phyloP scores from a whole-genome alignment of 2,888 invertebrate genomes.

The Linnaemya vulpina region DNA sequence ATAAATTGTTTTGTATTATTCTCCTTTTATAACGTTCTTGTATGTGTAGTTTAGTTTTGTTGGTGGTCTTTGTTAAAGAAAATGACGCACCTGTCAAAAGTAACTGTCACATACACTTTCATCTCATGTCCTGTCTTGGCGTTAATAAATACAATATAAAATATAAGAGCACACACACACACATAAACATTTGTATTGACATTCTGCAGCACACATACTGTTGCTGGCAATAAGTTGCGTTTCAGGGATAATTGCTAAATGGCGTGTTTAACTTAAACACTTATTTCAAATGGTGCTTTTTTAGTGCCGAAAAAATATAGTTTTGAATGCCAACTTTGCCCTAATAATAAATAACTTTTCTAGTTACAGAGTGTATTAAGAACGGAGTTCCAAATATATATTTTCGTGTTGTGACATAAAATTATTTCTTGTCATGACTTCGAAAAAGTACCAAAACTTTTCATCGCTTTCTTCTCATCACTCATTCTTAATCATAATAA shows the following conservation, averaged over 20 bases:
- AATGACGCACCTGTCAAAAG: conserved; percentile 72
- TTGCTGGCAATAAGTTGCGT: neutral
- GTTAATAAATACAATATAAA: conserved; percentile 63
- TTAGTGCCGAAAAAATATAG: no score
- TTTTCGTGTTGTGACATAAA: neutral
- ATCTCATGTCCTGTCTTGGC: conserved; percentile 65
- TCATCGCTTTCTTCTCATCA: conserved; percentile 18
- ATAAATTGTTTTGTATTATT: neutral
- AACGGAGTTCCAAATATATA: no score
- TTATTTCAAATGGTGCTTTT: neutral
- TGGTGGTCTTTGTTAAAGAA: conserved; percentile 47
- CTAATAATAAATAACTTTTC: no score
- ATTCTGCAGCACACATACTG: neutral
- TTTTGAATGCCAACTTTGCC: no score
- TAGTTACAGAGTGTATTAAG: no score
- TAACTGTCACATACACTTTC: conserved; percentile 72
- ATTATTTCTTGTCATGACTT: neutral
- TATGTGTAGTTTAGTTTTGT: conserved; percentile 35
- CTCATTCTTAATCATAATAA: neutral
- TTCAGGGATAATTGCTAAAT: neutral
- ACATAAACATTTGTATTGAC: neutral
- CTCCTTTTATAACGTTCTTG: neutral
- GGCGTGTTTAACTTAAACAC: neutral
- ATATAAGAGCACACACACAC: conserved; percentile 7
- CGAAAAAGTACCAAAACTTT: neutral